Evolutionary conservation across 2,113 vertebrate species (phyloP).

Genomic region (Melanerpes formicivorus): DNA sequence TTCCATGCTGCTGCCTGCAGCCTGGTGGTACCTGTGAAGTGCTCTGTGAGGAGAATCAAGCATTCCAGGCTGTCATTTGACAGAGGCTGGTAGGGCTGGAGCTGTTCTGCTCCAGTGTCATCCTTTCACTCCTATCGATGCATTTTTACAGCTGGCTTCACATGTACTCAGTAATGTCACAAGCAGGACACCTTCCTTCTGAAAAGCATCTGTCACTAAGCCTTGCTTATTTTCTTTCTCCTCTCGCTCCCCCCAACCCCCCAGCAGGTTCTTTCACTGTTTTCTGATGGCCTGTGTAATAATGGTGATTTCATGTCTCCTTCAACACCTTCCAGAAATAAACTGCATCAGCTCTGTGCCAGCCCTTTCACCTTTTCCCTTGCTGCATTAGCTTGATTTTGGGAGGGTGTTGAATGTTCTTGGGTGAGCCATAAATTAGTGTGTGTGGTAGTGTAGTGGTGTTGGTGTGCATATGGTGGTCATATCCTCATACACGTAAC

Average conservation of each 20-base stretch:
- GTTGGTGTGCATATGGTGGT: not conserved
- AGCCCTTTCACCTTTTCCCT: not conserved
- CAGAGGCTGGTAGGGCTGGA: not conserved
- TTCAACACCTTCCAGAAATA: not conserved
- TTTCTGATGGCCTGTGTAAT: not conserved
- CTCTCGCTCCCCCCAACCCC: fast-evolving
- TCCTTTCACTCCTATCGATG: not conserved
- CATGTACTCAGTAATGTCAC: not conserved
- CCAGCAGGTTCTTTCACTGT: not conserved
- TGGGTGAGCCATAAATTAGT: not conserved
- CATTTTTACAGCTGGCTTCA: not conserved
- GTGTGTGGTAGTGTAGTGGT: no score
- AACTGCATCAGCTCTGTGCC: not conserved
- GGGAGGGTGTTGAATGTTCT: not conserved
- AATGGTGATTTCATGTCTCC: not conserved
- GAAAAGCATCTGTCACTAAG: not conserved
- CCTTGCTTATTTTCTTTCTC: not conserved
- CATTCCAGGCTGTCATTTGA: not conserved
- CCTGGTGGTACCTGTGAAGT: not conserved
- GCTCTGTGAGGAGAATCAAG: not conserved
- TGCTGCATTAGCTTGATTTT: not conserved
- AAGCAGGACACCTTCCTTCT: not conserved
- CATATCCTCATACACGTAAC: not conserved
- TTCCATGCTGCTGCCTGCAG: not conserved
- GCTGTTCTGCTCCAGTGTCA: not conserved